Evolutionary conservation across 2,113 vertebrate species (phyloP), one percentile per base, ranked within the genome.

Genomic region (Cygnus buccinator): DNA sequence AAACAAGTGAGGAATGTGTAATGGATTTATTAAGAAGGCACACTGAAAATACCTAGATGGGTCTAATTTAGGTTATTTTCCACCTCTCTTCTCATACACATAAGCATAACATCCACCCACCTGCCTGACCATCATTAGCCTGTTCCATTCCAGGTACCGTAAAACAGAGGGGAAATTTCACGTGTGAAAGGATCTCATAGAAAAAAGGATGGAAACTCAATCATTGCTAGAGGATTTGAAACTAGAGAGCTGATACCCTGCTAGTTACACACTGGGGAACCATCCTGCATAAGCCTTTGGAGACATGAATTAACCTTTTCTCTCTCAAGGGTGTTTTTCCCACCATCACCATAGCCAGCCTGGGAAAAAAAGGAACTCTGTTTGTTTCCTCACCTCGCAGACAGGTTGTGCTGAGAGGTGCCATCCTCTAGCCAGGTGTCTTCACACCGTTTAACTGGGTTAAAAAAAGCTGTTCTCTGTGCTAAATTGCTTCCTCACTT

Each of bases 381-480:
- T 88, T 87, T 93, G 62, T 94, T 95, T 95, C 93, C 62, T 89
- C 1, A 0, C 74, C 72, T 89, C 73, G 65, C 86, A 87, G 96
- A 94, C 92, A 65, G 89, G 94, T 95, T 84, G 91, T 91, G 90
- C 82, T 84, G 48, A 73, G 97, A 96, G 80, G 83, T 94, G 90
- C 91, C 93, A 95, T 97, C 96, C 97, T 98, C 94, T 91, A 95
- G 95, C 97, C 92, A 96, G 95, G 97, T 98, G 97, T 96, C 94
- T 96, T 98, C 97, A 92, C 96, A 97, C 95, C 95, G 61, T 97
- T 97, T 98, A 97, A 91, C 95, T 95, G 93, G 94, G 96, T 97
- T 97, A 87, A 89, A 93, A 88, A 96, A 94, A 96, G 78, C 71
- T 95, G 76, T 93, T 97, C 84, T 97, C 22, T 52, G 96, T 96